A percentile compares a stretch with the other conserved stretches of the same genome.
phyloP scores from a whole-genome alignment of 2,113 vertebrate species.

The Phainopepla nitens region DNA sequence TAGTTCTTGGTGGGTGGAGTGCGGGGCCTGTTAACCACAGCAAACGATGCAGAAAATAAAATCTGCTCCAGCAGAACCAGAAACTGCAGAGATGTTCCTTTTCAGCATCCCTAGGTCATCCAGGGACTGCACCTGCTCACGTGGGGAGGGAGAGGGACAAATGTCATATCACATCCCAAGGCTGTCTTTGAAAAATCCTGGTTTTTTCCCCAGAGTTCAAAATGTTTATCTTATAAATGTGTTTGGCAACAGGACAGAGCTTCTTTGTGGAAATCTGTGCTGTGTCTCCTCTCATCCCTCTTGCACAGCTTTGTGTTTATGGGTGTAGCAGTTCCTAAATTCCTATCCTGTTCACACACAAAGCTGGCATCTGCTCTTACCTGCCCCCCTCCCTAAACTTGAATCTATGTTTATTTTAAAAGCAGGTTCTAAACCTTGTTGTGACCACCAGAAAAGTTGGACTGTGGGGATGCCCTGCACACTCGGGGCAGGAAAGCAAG shows the following conservation, averaged over 20 bases:
- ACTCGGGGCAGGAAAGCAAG: background rate
- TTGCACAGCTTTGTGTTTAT: background rate
- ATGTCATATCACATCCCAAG: accelerated
- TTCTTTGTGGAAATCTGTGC: background rate
- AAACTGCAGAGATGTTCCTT: background rate
- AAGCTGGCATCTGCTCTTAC: background rate
- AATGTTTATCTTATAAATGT: background rate
- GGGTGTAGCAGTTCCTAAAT: background rate
- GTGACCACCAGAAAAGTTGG: background rate
- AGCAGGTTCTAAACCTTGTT: accelerated
- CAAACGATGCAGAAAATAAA: background rate
- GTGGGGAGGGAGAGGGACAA: background rate
- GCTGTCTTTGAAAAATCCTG: background rate
- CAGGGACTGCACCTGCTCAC: background rate
- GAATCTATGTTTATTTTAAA: background rate
- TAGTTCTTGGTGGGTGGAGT: background rate
- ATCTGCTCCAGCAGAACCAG: background rate
- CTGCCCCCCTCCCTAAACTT: accelerated
- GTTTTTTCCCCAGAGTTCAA: background rate
- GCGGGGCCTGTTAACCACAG: background rate
- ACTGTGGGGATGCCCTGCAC: background rate
- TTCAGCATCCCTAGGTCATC: background rate
- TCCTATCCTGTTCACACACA: background rate
- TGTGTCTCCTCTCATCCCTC: accelerated
- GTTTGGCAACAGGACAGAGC: accelerated